phyloP scores from a whole-genome alignment of 2,113 vertebrate genomes.

The Esox niger region DNA sequence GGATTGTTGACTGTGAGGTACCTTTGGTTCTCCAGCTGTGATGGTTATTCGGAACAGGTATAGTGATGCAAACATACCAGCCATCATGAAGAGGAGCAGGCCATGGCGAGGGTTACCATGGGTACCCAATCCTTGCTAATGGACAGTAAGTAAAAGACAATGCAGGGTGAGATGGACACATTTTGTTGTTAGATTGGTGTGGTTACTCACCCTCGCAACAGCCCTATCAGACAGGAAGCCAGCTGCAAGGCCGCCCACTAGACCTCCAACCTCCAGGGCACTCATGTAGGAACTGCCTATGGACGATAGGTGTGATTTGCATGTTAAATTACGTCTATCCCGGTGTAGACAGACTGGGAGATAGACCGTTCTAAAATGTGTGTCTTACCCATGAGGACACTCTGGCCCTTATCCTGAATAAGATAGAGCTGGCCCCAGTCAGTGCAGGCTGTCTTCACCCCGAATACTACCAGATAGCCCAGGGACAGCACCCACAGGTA shows the following conservation, averaged over 20 bases:
- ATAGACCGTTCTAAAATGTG: background rate
- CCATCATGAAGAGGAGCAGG: slow-evolving; percentile 92
- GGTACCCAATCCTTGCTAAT: slow-evolving; percentile 76
- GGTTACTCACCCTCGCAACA: slow-evolving; percentile 83
- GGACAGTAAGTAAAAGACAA: slow-evolving; percentile 17
- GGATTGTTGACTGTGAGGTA: slow-evolving; percentile 43
- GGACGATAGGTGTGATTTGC: background rate
- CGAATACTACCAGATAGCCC: slow-evolving; percentile 92
- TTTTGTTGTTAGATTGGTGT: background rate
- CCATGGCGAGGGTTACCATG: slow-evolving; percentile 89
- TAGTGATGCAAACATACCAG: slow-evolving; percentile 89
- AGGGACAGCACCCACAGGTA: slow-evolving; percentile 95
- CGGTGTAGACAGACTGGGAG: background rate
- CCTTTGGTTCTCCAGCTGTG: slow-evolving; percentile 79
- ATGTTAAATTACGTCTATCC: no score
- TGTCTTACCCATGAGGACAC: slow-evolving; percentile 82
- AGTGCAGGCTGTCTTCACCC: slow-evolving; percentile 93
- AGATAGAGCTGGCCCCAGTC: slow-evolving; percentile 98
- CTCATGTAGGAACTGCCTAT: slow-evolving; percentile 97
- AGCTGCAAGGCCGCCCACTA: slow-evolving; percentile 89
- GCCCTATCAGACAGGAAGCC: slow-evolving; percentile 92
- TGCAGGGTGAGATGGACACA: background rate
- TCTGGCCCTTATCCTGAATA: slow-evolving; percentile 95
- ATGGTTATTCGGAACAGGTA: slow-evolving; percentile 91
- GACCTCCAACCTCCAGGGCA: slow-evolving; percentile 90